Evolutionary conservation across 2,888 invertebrate species (phyloP).

Genomic region (Uloborus plumipes): DNA sequence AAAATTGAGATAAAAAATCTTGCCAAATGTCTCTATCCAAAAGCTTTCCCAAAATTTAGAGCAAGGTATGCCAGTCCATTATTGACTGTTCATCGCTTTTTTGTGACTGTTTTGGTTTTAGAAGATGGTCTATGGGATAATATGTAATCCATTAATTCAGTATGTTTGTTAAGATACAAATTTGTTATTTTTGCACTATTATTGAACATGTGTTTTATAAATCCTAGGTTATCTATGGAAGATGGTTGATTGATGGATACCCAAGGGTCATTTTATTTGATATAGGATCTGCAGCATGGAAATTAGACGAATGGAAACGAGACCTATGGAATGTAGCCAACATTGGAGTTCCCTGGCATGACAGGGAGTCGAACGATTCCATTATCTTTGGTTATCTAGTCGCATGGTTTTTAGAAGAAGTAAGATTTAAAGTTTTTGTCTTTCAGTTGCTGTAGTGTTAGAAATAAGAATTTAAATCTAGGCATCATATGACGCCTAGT

Average conservation of each 20-base stretch:
- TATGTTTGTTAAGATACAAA: too few relatives aligned
- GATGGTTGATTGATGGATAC: constrained; percentile 99
- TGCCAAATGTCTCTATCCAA: too few relatives aligned
- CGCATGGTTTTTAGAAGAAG: constrained; percentile 91
- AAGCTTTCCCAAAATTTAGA: too few relatives aligned
- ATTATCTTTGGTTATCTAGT: constrained; percentile 96
- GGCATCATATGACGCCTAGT: too few relatives aligned
- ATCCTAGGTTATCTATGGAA: constrained; percentile 87
- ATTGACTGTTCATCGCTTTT: too few relatives aligned
- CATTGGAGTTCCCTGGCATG: constrained; percentile 94
- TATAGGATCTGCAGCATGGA: constrained; percentile 95
- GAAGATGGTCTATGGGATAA: too few relatives aligned
- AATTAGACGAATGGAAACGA: constrained; percentile 93
- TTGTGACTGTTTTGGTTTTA: too few relatives aligned
- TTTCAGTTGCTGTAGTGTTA: background rate
- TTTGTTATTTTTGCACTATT: background rate
- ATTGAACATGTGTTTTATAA: constrained; percentile 14
- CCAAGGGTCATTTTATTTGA: constrained; percentile 98
- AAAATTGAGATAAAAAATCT: too few relatives aligned
- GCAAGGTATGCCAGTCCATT: too few relatives aligned
- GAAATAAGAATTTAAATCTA: too few relatives aligned
- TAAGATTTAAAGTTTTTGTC: constrained; percentile 69
- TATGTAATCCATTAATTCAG: too few relatives aligned
- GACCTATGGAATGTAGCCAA: constrained; percentile 91
- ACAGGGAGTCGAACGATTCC: constrained; percentile 96